Conservation (phyloP, 1,140 invertebrate genomes). For the Leptinotarsa texana region DNA sequence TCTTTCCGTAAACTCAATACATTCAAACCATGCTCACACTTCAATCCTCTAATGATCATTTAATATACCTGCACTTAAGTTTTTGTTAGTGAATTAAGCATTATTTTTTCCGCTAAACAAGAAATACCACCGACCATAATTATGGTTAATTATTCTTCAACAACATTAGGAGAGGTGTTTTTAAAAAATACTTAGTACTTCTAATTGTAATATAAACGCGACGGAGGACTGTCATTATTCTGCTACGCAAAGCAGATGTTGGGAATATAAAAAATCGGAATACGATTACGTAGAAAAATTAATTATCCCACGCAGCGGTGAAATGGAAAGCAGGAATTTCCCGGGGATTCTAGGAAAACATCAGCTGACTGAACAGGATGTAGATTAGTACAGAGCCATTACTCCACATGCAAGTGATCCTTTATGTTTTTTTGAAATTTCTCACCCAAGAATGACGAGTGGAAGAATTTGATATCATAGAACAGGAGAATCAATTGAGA, state of each 20-base stretch:
- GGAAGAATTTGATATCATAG: no score
- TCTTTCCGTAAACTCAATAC: not conserved
- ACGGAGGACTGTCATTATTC: constrained; percentile 6
- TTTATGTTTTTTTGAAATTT: no score
- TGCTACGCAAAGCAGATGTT: constrained; percentile 22
- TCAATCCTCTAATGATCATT: constrained; percentile 34
- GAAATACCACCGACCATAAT: constrained; percentile 29
- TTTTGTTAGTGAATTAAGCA: constrained; percentile 12
- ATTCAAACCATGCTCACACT: not conserved
- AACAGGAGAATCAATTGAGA: no score
- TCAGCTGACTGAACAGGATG: no score
- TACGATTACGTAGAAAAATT: not conserved
- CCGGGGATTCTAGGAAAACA: not conserved
- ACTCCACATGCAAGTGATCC: no score
- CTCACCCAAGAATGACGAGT: no score
- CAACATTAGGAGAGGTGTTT: constrained; percentile 37
- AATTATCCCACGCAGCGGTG: not conserved
- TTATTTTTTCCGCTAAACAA: constrained; percentile 35
- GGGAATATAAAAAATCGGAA: constrained; percentile 12
- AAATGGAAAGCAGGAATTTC: not conserved
- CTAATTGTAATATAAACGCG: constrained; percentile 44
- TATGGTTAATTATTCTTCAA: constrained; percentile 34
- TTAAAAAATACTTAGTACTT: constrained; percentile 37
- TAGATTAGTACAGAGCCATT: no score
- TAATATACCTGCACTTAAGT: constrained; percentile 27